Percentiles rank a stretch among this genome's conserved stretches.
phyloP scores from a whole-genome alignment of 2,113 vertebrate genomes.

The Chauna torquata region DNA sequence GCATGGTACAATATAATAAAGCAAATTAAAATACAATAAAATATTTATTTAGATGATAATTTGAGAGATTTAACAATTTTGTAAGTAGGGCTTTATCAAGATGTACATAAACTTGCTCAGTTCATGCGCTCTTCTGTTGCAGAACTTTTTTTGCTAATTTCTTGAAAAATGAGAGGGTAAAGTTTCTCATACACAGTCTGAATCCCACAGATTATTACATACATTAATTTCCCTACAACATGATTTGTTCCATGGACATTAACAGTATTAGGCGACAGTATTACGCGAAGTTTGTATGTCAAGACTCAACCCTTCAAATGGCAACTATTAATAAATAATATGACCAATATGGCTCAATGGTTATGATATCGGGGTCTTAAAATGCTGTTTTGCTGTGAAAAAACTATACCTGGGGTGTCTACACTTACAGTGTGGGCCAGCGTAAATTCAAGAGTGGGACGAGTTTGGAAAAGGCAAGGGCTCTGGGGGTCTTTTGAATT shows the following conservation, averaged over 20 bases:
- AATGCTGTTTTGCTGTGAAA: not conserved
- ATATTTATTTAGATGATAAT: slow-evolving; percentile 39
- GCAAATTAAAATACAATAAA: slow-evolving; percentile 23
- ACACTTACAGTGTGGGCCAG: not conserved
- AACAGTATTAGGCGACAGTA: not conserved
- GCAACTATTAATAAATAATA: not conserved
- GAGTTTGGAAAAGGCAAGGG: not conserved
- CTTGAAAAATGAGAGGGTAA: not conserved
- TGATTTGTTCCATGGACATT: not conserved
- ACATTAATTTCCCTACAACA: not conserved
- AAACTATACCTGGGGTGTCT: not conserved
- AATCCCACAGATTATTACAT: not conserved
- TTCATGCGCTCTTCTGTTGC: not conserved
- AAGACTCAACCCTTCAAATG: not conserved
- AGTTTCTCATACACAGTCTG: not conserved
- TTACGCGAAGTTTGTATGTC: not conserved
- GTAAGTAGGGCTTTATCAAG: not conserved
- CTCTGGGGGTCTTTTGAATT: not conserved
- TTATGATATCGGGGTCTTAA: not conserved
- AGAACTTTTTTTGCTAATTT: not conserved
- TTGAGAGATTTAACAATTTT: not conserved
- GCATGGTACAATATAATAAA: slow-evolving; percentile 35
- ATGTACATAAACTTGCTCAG: not conserved
- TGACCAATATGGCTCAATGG: not conserved
- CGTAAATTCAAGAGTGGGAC: not conserved